phyloP scores from a whole-genome alignment of 64 coral and sea anemone genomes.

The Dendrophyllia cribrosa region DNA sequence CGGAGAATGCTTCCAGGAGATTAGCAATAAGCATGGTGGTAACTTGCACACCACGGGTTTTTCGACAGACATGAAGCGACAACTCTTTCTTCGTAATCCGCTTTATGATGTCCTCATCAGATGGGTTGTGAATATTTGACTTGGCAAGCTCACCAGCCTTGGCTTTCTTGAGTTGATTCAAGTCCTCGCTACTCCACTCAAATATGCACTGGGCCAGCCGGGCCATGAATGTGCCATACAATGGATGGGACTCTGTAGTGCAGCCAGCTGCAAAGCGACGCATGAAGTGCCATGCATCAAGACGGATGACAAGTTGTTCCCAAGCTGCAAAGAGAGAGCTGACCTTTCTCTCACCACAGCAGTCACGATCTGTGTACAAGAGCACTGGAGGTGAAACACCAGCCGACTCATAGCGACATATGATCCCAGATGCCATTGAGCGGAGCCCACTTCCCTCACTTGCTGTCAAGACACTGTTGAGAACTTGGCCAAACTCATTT shows the following conservation, averaged over 20 bases:
- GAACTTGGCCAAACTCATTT: conserved; percentile 85
- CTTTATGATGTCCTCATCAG: conserved; percentile 25
- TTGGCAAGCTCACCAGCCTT: conserved; percentile 31
- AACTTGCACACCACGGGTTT: conserved; percentile 1
- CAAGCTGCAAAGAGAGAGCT: conserved; percentile 54
- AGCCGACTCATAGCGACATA: conserved; percentile 18
- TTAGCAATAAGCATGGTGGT: conserved; percentile 25
- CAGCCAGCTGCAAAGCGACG: conserved; percentile 52
- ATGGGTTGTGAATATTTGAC: neutral
- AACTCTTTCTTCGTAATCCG: conserved; percentile 43
- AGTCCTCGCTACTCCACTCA: conserved; percentile 60
- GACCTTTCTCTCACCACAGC: conserved; percentile 52
- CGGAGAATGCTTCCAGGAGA: conserved; percentile 28
- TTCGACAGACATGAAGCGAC: conserved; percentile 20
- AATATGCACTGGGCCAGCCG: conserved; percentile 57
- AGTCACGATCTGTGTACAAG: conserved; percentile 73
- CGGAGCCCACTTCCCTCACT: conserved; percentile 66
- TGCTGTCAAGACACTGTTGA: conserved; percentile 72
- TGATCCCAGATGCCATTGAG: conserved; percentile 46
- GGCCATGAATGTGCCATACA: conserved; percentile 52
- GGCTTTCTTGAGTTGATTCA: conserved; percentile 33
- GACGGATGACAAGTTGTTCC: conserved; percentile 13
- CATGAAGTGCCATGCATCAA: conserved; percentile 79
- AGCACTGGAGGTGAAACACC: conserved; percentile 33
- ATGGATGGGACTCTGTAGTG: conserved; percentile 70